Evolutionary conservation across 2,113 vertebrate species (phyloP).

Genomic region (Psittacara wagleri): DNA sequence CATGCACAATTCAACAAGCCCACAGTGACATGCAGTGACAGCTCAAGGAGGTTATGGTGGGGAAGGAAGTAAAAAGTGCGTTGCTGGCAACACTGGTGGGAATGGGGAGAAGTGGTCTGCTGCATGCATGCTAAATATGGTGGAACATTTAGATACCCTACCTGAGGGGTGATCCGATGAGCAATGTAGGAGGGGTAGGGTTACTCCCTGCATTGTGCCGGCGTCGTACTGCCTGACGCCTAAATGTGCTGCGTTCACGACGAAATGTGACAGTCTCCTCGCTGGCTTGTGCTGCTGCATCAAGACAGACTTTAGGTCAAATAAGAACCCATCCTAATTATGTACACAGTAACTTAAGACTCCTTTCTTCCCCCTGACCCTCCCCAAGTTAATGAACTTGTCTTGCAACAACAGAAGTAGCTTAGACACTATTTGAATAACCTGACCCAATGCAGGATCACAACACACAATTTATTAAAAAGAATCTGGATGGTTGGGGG

Average conservation of each 20-base stretch:
- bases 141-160: conserved; percentile 82
- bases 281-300: conserved; percentile 88
- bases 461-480: background rate
- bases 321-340: conserved; percentile 74
- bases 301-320: conserved; percentile 86
- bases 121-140: conserved; percentile 76
- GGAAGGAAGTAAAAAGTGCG: conserved; percentile 49
- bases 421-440: background rate
- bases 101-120: conserved; percentile 53
- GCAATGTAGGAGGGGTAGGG: conserved; percentile 94
- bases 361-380: conserved; percentile 63
- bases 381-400: conserved; percentile 36
- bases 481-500: background rate
- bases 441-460: background rate
- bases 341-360: conserved; percentile 68
- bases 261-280: conserved; percentile 96
- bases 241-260: conserved; percentile 98
- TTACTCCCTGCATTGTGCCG: conserved; percentile 99
- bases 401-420: conserved; percentile 21
- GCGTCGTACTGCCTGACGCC: conserved; percentile 96
- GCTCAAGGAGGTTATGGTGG: conserved; percentile 47
- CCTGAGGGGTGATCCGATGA: conserved; percentile 99
- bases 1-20: conserved; percentile 76
- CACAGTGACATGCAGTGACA: conserved; percentile 78
- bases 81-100: conserved; percentile 53